Percentiles rank a stretch among this genome's conserved stretches.
These are phyloP conservation scores for Oreochromis mossambicus DNA, from an alignment of 2,797 vertebrate genomes.

Conservation along the genomic window DNA sequence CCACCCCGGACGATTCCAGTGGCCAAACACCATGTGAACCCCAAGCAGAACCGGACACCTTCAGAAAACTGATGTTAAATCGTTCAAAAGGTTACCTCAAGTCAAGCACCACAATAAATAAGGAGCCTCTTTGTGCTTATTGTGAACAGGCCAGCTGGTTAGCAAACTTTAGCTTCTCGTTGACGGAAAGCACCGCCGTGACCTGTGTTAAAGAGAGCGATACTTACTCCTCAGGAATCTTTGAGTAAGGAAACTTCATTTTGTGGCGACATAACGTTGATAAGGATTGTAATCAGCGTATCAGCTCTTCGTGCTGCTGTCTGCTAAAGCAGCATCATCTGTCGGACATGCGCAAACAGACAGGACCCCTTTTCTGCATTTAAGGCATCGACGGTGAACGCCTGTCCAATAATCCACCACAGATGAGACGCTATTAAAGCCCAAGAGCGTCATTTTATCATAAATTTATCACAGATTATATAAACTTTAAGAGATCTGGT, in stretches of 20 bases:
- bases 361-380: slow-evolving; percentile 19
- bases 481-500: background rate
- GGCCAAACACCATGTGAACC: rapidly evolving
- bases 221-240: slow-evolving; percentile 69
- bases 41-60: background rate
- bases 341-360: slow-evolving; percentile 39
- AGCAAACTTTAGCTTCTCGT: slow-evolving; percentile 6
- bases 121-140: slow-evolving; percentile 67
- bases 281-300: slow-evolving; percentile 6
- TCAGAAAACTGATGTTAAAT: background rate
- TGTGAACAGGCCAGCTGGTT: slow-evolving; percentile 61
- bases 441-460: background rate
- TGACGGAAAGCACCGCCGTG: background rate
- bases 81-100: background rate
- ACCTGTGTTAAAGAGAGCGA: background rate
- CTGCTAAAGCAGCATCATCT: slow-evolving; percentile 61
- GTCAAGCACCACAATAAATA: slow-evolving; percentile 37
- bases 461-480: background rate
- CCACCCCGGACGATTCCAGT: background rate
- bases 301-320: slow-evolving; percentile 51
- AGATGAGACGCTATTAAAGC: background rate
- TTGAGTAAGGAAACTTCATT: slow-evolving; percentile 64
- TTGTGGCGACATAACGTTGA: slow-evolving; percentile 35
- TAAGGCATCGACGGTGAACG: slow-evolving; percentile 11
- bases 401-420: slow-evolving; percentile 23